Evolutionary conservation across 1,140 invertebrate species (phyloP).

Genomic region (Brachionus sp.): DNA sequence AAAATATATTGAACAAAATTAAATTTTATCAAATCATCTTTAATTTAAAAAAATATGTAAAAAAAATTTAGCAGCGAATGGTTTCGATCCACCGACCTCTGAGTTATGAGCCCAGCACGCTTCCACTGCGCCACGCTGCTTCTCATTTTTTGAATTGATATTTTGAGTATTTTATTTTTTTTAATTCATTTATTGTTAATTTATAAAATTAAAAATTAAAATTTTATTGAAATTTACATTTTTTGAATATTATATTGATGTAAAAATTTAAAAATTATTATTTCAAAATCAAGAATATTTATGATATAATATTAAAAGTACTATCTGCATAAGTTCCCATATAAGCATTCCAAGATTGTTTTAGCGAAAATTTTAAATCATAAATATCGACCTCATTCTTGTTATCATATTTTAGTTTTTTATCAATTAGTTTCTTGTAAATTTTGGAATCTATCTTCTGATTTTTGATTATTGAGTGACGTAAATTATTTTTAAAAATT

Average conservation of each 20-base stretch:
- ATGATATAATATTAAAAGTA: neutral
- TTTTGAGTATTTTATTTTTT: neutral
- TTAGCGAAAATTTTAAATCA: neutral
- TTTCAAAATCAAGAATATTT: neutral
- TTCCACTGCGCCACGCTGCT: slow-evolving; percentile 96
- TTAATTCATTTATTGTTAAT: too few relatives aligned
- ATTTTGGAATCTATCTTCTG: neutral
- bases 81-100: slow-evolving; percentile 94
- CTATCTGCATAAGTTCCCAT: neutral
- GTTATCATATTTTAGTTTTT: neutral
- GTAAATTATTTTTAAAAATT: neutral
- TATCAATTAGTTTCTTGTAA: neutral
- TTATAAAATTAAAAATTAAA: too few relatives aligned
- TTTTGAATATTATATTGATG: too few relatives aligned
- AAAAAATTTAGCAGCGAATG: slow-evolving; percentile 74
- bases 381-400: neutral
- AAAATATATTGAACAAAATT: too few relatives aligned
- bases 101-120: slow-evolving; percentile 96
- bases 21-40: neutral
- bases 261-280: neutral
- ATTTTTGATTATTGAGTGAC: neutral
- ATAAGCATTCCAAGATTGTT: slow-evolving; percentile 30
- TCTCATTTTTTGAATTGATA: neutral
- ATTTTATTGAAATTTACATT: too few relatives aligned
- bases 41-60: neutral